phyloP scores from a whole-genome alignment of 2,113 vertebrate genomes.

The Anhinga rufa region DNA sequence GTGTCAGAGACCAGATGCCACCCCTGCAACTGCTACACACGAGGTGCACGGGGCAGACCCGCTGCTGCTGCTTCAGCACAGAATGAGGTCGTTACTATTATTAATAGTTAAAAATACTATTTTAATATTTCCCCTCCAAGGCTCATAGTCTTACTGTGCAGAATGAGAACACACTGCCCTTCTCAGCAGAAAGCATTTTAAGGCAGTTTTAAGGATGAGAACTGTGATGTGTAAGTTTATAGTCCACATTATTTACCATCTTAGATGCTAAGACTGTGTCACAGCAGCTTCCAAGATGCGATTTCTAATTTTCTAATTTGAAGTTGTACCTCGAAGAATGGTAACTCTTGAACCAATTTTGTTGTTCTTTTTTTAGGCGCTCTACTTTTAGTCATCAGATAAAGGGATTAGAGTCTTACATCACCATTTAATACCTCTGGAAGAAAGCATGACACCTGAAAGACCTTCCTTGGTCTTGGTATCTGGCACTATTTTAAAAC shows the following conservation, averaged over 20 bases:
- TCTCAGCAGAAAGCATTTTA: background rate
- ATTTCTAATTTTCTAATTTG: background rate
- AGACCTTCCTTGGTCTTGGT: background rate
- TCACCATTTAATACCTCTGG: background rate
- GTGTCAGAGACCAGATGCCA: background rate
- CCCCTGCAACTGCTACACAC: fast-evolving
- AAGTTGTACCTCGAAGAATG: background rate
- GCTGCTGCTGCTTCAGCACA: background rate
- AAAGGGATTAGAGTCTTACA: background rate
- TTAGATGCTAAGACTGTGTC: background rate
- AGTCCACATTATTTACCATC: background rate
- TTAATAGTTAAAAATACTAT: background rate
- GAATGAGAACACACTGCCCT: background rate
- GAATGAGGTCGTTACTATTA: background rate
- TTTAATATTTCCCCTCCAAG: background rate
- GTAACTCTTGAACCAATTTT: background rate
- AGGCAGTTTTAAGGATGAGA: background rate
- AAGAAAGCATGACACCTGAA: background rate
- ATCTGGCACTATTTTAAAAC: background rate
- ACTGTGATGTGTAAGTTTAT: background rate
- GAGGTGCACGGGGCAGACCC: background rate
- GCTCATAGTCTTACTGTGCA: background rate
- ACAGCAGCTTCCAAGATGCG: background rate
- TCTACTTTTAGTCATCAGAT: background rate
- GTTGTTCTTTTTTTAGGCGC: background rate